Conservation (phyloP, 2,797 vertebrate species). For the Pagetopsis macropterus region DNA sequence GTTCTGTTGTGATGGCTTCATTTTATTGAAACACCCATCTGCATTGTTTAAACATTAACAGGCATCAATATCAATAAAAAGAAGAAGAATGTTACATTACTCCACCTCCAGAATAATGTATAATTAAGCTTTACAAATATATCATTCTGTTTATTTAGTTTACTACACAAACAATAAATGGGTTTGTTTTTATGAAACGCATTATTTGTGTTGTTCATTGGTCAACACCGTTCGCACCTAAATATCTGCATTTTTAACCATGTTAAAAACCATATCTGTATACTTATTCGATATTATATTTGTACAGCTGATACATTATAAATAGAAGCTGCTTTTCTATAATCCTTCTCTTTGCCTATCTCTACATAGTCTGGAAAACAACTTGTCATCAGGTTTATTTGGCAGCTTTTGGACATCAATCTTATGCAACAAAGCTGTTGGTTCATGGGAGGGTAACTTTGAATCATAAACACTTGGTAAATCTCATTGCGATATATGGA, state of each 20-base stretch:
- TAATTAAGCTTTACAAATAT: neutral
- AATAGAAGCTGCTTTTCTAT: neutral
- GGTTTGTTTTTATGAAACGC: neutral
- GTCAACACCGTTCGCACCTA: neutral
- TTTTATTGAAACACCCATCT: neutral
- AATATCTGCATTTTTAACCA: neutral
- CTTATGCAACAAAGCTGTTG: neutral
- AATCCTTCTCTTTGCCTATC: neutral
- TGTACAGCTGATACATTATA: neutral
- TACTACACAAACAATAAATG: neutral
- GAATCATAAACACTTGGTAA: constrained; percentile 6
- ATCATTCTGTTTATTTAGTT: neutral
- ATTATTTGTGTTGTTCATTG: neutral
- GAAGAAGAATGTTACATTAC: neutral
- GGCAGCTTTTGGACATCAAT: neutral
- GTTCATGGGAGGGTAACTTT: neutral
- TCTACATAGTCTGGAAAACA: neutral
- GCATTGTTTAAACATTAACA: neutral
- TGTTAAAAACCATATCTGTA: neutral
- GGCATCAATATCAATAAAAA: neutral
- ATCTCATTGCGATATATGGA: constrained; percentile 10
- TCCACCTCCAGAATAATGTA: neutral
- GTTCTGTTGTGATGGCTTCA: neutral
- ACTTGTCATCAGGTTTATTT: neutral
- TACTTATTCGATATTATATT: neutral